Evolutionary conservation across 2,888 invertebrate genomes (phyloP).

Genomic region (Ctena decussata): DNA sequence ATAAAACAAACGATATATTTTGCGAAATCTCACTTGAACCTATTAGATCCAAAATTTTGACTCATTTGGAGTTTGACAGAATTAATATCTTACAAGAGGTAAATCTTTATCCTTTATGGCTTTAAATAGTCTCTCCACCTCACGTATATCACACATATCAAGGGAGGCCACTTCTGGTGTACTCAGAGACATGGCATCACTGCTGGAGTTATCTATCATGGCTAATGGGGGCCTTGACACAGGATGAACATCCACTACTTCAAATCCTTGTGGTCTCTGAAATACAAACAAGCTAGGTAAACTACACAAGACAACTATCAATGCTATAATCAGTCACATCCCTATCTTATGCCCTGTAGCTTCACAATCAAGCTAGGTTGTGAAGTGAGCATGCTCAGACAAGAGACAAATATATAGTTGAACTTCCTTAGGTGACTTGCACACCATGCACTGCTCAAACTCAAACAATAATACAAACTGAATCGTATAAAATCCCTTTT

Average conservation of each 20-base stretch:
- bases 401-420: too few relatives aligned
- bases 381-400: too few relatives aligned
- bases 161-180: constrained; percentile 72
- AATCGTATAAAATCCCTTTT: too few relatives aligned
- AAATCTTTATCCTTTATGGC: constrained; percentile 83
- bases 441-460: too few relatives aligned
- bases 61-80: constrained; percentile 32
- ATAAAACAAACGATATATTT: too few relatives aligned
- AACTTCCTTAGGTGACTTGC: too few relatives aligned
- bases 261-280: constrained; percentile 54
- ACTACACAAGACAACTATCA: too few relatives aligned
- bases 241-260: constrained; percentile 49
- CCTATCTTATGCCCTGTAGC: too few relatives aligned
- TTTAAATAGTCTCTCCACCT: constrained; percentile 80
- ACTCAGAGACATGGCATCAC: constrained; percentile 56
- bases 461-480: too few relatives aligned
- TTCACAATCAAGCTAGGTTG: too few relatives aligned
- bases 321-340: too few relatives aligned
- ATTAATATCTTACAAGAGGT: constrained; percentile 79
- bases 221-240: constrained; percentile 24
- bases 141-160: constrained; percentile 66
- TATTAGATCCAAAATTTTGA: not conserved
- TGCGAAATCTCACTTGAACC: too few relatives aligned
- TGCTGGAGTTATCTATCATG: constrained; percentile 55
- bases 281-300: not conserved